Conservation (phyloP, 2,113 vertebrate species). For the Merops nubicus region DNA sequence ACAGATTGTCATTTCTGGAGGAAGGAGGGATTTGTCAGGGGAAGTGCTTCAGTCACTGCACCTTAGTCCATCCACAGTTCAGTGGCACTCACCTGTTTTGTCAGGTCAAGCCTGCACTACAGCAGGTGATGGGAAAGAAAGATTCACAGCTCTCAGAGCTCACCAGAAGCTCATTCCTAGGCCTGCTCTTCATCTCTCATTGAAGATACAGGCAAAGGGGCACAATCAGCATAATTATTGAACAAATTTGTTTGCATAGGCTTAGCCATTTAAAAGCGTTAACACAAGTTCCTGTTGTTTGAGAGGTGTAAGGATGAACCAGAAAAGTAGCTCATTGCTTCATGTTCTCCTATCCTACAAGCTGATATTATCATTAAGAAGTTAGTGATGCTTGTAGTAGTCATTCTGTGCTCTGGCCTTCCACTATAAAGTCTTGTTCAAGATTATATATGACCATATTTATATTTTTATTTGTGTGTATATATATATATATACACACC, state of each 20-base stretch:
- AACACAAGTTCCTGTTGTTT: background rate
- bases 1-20: background rate
- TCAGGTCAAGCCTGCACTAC: background rate
- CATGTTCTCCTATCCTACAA: background rate
- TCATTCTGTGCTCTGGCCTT: background rate
- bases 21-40: background rate
- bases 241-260: background rate
- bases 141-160: background rate
- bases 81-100: background rate
- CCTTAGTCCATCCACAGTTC: rapidly evolving
- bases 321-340: background rate
- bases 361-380: background rate
- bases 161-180: background rate
- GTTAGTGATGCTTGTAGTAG: background rate
- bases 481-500: background rate
- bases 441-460: background rate
- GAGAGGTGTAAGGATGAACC: background rate
- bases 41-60: background rate
- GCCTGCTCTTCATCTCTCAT: background rate
- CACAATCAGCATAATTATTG: background rate
- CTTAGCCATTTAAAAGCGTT: background rate
- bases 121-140: background rate
- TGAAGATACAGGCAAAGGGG: background rate
- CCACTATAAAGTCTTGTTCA: background rate
- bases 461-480: background rate